A percentile compares a stretch with the other conserved stretches of the same genome.
Conservation (phyloP, 2,113 vertebrate genomes). For the Megaleporinus macrocephalus region DNA sequence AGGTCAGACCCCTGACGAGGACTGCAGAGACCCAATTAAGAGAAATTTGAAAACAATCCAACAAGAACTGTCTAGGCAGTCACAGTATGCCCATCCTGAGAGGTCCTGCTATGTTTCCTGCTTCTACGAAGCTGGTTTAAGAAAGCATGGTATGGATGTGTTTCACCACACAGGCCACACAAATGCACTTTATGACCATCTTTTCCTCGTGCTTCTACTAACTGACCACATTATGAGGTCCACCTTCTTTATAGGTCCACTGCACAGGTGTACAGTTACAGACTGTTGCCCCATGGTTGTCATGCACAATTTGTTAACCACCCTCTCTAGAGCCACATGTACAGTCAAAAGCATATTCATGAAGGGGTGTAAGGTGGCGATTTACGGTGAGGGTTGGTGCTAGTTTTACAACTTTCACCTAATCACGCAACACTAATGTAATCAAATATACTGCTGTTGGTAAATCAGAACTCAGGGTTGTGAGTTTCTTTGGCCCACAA, state of each 20-base stretch:
- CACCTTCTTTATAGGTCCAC: too few species aligned
- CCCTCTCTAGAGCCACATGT: too few species aligned
- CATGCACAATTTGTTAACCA: too few species aligned
- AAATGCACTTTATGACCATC: neutral
- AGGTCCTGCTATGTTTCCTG: neutral
- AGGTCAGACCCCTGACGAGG: conserved; percentile 75
- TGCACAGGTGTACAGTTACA: too few species aligned
- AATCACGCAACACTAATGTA: too few species aligned
- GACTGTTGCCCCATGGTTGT: too few species aligned
- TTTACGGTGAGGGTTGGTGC: too few species aligned
- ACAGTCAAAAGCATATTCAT: too few species aligned
- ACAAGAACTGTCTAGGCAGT: conserved; percentile 37
- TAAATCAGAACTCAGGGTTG: neutral
- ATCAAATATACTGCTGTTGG: too few species aligned
- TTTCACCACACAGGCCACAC: neutral
- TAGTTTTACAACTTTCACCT: too few species aligned
- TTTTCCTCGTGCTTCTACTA: neutral
- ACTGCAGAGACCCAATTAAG: conserved; percentile 77
- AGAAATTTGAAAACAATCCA: conserved; percentile 77
- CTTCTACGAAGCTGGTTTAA: neutral
- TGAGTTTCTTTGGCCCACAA: neutral
- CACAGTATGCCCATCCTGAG: neutral
- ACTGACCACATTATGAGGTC: too few species aligned
- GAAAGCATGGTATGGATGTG: neutral
- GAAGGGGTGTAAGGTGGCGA: too few species aligned